These are phyloP conservation scores for Leptinotarsa rubiginosa DNA, from an alignment of 2,888 invertebrate genomes.

Conservation along the genomic window DNA sequence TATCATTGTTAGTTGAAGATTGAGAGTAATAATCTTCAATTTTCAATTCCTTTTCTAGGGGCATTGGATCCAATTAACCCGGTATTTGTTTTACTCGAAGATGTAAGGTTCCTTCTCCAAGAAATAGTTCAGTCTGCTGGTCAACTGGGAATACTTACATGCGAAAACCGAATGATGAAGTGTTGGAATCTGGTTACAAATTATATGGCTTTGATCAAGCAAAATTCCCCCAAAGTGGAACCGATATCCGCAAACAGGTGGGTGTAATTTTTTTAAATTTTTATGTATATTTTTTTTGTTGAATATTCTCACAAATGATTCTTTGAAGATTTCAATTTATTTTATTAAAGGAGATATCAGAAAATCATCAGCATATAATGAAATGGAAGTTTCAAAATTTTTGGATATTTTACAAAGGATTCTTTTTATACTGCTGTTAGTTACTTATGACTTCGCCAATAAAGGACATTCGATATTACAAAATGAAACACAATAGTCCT, in stretches of 20 bases:
- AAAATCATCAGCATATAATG: too few relatives aligned
- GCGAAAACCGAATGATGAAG: constrained; percentile 50
- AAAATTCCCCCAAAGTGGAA: constrained; percentile 32
- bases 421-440: too few relatives aligned
- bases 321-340: too few relatives aligned
- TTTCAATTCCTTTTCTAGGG: constrained; percentile 16
- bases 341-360: too few relatives aligned
- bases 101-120: constrained; percentile 45
- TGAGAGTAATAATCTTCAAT: too few relatives aligned
- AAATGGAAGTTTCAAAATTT: too few relatives aligned
- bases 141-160: constrained; percentile 48
- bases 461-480: neutral
- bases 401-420: too few relatives aligned
- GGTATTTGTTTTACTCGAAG: constrained; percentile 50
- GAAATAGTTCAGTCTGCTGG: constrained; percentile 47
- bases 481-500: neutral
- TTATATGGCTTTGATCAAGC: constrained; percentile 49
- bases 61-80: constrained; percentile 50
- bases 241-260: constrained; percentile 15
- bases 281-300: neutral
- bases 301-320: too few relatives aligned
- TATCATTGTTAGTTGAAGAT: too few relatives aligned
- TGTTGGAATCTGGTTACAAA: constrained; percentile 53
- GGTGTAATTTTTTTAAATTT: constrained; percentile 1
- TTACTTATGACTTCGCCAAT: too few relatives aligned